Conservation (phyloP, 2,797 vertebrate species). For the Spinus pinus region DNA sequence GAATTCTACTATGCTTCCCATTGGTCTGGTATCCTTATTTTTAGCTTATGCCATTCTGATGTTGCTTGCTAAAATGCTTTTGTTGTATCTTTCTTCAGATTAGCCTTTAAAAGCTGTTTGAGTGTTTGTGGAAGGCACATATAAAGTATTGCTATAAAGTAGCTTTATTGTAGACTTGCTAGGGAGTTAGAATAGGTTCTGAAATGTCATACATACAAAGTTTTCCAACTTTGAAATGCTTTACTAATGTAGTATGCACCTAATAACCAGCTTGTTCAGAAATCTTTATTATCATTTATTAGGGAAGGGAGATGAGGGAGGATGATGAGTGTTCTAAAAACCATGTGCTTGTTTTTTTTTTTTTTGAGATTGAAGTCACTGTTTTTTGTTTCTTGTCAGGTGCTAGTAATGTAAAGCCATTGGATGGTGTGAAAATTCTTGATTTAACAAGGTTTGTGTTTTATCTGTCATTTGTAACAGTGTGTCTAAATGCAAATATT, state of each 20-base stretch:
- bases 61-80: background rate
- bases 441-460: conserved; percentile 88
- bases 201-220: background rate
- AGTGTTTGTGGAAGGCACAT: background rate
- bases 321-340: background rate
- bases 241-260: background rate
- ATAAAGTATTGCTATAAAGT: background rate
- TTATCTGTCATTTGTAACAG: background rate
- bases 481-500: background rate
- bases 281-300: background rate
- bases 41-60: background rate
- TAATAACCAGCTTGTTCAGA: background rate
- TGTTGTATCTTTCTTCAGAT: background rate
- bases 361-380: background rate
- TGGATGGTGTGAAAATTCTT: conserved; percentile 87
- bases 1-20: background rate
- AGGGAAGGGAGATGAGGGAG: background rate
- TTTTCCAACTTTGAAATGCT: background rate
- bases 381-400: conserved; percentile 67
- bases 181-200: background rate
- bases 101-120: background rate
- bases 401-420: conserved; percentile 72
- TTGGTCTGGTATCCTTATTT: background rate
- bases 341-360: background rate
- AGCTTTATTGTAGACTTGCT: background rate